phyloP scores from a whole-genome alignment of 1,140 invertebrate genomes.

The Akabosia matsudoensis region DNA sequence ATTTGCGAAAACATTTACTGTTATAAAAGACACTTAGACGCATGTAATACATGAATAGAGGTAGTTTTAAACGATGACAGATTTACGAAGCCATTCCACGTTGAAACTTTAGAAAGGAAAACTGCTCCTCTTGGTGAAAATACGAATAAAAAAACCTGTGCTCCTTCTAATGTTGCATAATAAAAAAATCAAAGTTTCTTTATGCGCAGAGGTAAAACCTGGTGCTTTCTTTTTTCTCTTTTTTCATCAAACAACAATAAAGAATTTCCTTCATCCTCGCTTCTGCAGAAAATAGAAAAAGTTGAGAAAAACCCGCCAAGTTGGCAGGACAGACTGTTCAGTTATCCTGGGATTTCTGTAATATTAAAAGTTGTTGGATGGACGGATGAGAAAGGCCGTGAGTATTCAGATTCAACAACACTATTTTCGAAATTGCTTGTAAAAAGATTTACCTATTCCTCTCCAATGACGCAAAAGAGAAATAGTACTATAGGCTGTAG shows the following conservation, averaged over 20 bases:
- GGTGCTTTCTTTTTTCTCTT: background rate
- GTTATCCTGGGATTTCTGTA: background rate
- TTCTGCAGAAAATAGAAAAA: background rate
- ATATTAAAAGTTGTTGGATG: background rate
- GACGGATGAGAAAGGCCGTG: no score
- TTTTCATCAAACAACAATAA: no score
- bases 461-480: background rate
- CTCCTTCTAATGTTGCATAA: background rate
- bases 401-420: no score
- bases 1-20: background rate
- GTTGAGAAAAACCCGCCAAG: background rate
- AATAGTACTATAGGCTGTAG: background rate
- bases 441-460: background rate
- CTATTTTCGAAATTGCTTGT: background rate
- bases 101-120: background rate
- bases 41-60: background rate
- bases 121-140: no score
- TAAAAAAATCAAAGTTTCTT: slow-evolving; percentile 18
- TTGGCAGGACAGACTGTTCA: background rate
- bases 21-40: no score
- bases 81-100: slow-evolving; percentile 14
- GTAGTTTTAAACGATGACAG: background rate
- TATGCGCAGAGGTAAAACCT: background rate
- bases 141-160: no score
- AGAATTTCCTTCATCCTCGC: no score